Percentiles rank a stretch among this genome's conserved stretches.
phyloP scores from a whole-genome alignment of 2,797 vertebrate species.

The Hippopotamyrus pictus region DNA sequence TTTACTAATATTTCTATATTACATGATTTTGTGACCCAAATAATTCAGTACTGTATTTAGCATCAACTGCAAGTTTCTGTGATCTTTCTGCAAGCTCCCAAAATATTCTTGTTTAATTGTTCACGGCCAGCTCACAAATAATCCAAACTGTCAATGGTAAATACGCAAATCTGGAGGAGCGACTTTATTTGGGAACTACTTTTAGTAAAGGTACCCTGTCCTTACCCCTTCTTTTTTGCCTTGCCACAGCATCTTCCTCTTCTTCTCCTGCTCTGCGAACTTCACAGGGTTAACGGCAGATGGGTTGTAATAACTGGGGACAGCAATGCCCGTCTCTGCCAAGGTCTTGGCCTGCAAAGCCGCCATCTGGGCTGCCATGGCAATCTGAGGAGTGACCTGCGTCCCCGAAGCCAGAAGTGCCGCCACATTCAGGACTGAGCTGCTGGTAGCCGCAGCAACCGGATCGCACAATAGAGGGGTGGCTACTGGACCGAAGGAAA shows the following conservation, averaged over 20 bases:
- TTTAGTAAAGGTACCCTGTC: not conserved
- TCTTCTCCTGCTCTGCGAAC: constrained; percentile 96
- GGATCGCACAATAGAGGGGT: constrained; percentile 46
- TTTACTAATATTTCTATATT: not conserved
- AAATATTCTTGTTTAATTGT: not conserved
- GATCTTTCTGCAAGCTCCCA: not conserved
- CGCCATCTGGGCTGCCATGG: constrained; percentile 98
- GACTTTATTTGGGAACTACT: not conserved
- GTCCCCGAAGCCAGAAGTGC: constrained; percentile 93
- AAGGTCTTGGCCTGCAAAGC: constrained; percentile 91
- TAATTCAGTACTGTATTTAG: not conserved
- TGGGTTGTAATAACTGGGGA: constrained; percentile 97
- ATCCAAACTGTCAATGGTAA: not conserved
- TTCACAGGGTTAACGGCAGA: constrained; percentile 96
- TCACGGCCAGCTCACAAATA: not conserved
- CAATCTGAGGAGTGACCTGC: constrained; percentile 96
- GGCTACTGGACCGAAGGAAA: constrained; percentile 31
- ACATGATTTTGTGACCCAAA: not conserved
- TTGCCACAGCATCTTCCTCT: constrained; percentile 95
- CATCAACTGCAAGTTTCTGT: not conserved
- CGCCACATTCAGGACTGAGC: constrained; percentile 84
- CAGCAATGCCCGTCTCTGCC: constrained; percentile 94
- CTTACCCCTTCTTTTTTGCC: constrained; percentile 95
- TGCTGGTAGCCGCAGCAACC: constrained; percentile 67
- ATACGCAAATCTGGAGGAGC: not conserved